phyloP scores from a whole-genome alignment of 1,140 invertebrate genomes.

The Drosophila nannoptera region DNA sequence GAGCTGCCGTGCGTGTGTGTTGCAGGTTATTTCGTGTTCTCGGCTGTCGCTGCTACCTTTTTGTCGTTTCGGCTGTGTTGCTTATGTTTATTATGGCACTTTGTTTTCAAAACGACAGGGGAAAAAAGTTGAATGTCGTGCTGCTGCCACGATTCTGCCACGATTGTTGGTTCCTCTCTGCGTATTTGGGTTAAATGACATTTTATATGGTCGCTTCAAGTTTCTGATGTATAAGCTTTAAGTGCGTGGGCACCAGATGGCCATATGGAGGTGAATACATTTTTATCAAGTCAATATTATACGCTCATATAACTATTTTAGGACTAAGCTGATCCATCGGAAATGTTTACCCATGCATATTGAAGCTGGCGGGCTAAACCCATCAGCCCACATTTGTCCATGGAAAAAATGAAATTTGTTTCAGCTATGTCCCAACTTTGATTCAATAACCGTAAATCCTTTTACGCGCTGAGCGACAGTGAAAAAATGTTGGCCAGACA shows the following conservation, averaged over 20 bases:
- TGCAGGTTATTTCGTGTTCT: constrained; percentile 30
- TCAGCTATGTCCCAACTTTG: no score
- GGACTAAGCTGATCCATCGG: no score
- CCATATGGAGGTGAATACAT: constrained; percentile 4
- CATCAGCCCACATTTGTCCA: no score
- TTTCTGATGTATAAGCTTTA: constrained; percentile 31
- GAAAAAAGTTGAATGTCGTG: constrained; percentile 70
- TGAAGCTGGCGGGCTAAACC: no score
- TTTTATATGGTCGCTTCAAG: constrained; percentile 52
- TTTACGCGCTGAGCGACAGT: no score
- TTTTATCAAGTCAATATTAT: neutral
- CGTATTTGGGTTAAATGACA: constrained; percentile 72
- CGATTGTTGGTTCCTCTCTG: constrained; percentile 36
- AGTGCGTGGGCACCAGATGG: constrained; percentile 19
- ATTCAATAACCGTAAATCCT: no score
- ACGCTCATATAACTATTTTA: no score
- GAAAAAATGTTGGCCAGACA: no score
- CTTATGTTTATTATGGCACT: constrained; percentile 61
- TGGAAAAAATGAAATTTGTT: no score
- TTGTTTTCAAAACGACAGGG: constrained; percentile 32
- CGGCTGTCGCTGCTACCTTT: constrained; percentile 8
- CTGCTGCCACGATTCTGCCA: constrained; percentile 58
- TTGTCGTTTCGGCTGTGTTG: constrained; percentile 26
- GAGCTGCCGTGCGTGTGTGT: constrained; percentile 26
- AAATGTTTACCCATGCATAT: no score